Percentiles rank a stretch among this genome's conserved stretches.
phyloP scores from a whole-genome alignment of 2,113 vertebrate genomes.

The Pseudorhombus dupliciocellatus region DNA sequence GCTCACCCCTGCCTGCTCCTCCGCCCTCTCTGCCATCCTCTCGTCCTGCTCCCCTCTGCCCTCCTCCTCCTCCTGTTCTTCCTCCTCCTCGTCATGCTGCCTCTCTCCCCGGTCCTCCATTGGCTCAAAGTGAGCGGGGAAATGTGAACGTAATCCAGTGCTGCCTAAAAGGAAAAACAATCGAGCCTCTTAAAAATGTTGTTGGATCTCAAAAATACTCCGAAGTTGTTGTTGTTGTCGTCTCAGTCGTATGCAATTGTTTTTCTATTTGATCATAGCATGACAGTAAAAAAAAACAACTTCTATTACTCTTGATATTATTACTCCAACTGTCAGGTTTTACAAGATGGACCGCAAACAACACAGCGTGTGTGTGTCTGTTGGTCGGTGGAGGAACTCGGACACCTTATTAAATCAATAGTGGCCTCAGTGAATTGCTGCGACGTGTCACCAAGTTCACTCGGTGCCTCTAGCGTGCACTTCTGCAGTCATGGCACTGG shows the following conservation, averaged over 20 bases:
- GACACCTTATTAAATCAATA: constrained; percentile 59
- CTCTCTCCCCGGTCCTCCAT: constrained; percentile 72
- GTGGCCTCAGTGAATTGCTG: constrained; percentile 19
- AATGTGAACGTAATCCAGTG: constrained; percentile 67
- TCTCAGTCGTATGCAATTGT: too few relatives aligned
- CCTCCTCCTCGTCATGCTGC: constrained; percentile 52
- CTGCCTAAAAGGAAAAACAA: constrained; percentile 59
- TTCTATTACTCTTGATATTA: constrained; percentile 5
- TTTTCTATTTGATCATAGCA: too few relatives aligned
- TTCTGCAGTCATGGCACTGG: constrained; percentile 40
- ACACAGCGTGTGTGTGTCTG: constrained; percentile 16
- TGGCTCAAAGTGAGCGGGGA: constrained; percentile 73
- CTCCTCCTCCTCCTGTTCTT: constrained; percentile 47
- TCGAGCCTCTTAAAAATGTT: too few relatives aligned
- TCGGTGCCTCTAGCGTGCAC: constrained; percentile 31
- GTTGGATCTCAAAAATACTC: too few relatives aligned
- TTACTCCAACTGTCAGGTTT: constrained; percentile 28
- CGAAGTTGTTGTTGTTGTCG: too few relatives aligned
- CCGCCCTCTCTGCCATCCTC: constrained; percentile 52
- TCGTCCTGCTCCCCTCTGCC: constrained; percentile 49
- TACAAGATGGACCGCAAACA: constrained; percentile 29
- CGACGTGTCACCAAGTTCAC: constrained; percentile 55
- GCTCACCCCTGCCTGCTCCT: constrained; percentile 66
- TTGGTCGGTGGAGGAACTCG: constrained; percentile 16
- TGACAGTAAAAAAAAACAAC: background rate